Evolutionary conservation across 2,888 invertebrate species (phyloP), one percentile per base, ranked within the genome.

Genomic region (Chaetoderma sp.): DNA sequence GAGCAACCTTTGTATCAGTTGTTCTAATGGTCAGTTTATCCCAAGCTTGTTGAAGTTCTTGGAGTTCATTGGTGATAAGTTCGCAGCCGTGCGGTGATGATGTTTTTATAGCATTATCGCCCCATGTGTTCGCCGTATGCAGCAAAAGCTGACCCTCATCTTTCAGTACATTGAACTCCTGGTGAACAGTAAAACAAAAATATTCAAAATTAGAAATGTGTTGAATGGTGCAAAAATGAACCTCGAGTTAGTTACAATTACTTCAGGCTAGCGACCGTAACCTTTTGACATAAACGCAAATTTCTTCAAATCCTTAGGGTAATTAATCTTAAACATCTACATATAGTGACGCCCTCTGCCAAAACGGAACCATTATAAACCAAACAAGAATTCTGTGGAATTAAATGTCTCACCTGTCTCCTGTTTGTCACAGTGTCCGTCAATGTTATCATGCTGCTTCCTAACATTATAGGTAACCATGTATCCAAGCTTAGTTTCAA

Each of bases 91-190:
- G 88, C 1, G 94, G 93, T 0, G 96, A 94, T 0, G 97, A 96
- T 80, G 95, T 96, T 0, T 94, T 94, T 78, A 96, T 88, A 0
- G 96, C 94, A 74, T 91, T 92, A 87, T 98, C 97, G 0, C 95
- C 96, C 74, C 94, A 87, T 79, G 96, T 96, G n/a, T 96, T 93
- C 45, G 94, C 90, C 56, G 91, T 91, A 82, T 97, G 95, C 32
- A 96, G 93, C 86, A 93, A 93, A 0, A 92, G 90, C 77, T 94
- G 95, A 3, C 96, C 96, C 88, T 95, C 95, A 77, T 98, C 97
- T 87, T 96, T 97, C 68, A 93, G 91, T n/a, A 96, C 87, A 52
- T 95, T 88, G 52, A 97, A 88, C 83, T 95, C 95, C 89, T 96
- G 93, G 2, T n/a, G n/a, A n/a, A n/a, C n/a, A n/a, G n/a, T n/a